Evolutionary conservation across 2,113 vertebrate species (phyloP).

Genomic region (Ellobius talpinus): DNA sequence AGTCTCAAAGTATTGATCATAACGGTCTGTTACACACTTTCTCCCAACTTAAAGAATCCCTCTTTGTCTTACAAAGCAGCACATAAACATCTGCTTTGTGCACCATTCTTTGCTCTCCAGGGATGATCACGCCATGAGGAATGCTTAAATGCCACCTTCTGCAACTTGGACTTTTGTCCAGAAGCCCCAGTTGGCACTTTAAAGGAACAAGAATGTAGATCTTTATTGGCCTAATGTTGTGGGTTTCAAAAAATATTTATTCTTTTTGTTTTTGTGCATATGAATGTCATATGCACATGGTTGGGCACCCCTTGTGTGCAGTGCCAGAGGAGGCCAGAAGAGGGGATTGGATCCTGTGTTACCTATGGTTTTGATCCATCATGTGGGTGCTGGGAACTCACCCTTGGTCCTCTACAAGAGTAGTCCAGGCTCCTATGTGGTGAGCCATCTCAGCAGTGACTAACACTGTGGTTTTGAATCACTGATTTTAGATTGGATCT

Average conservation of each 20-base stretch:
- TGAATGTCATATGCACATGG: neutral
- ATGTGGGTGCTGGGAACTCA: neutral
- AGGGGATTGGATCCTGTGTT: neutral
- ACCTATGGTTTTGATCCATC: neutral
- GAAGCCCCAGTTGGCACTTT: neutral
- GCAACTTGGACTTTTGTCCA: neutral
- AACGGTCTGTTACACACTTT: neutral
- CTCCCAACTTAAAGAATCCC: neutral
- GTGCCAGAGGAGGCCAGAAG: neutral
- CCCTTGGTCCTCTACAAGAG: neutral
- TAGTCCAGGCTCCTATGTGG: neutral
- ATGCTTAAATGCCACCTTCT: neutral
- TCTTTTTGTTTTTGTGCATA: neutral
- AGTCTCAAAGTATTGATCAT: neutral
- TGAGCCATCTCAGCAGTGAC: neutral
- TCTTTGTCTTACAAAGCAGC: neutral
- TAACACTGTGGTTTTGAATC: neutral
- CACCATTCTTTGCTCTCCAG: neutral
- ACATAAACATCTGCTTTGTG: accelerated
- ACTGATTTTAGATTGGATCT: neutral
- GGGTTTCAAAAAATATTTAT: neutral
- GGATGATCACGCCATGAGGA: no score
- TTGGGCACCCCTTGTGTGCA: neutral
- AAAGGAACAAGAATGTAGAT: neutral
- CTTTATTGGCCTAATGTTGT: neutral